phyloP scores from a whole-genome alignment of 2,113 vertebrate species.

The Chiloscyllium plagiosum region DNA sequence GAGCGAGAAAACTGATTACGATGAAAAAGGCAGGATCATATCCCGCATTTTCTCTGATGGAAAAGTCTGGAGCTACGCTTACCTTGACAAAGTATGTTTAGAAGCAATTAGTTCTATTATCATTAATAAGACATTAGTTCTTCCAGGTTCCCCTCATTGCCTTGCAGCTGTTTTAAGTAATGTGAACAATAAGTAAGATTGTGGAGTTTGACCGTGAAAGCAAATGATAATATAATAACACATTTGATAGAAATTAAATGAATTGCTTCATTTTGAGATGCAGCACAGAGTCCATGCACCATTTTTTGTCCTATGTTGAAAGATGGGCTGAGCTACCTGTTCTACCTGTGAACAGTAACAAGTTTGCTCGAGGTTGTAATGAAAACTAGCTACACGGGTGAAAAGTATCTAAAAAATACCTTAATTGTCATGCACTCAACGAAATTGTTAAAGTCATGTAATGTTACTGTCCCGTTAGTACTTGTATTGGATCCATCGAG shows the following conservation, averaged over 20 bases:
- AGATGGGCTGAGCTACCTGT: no score
- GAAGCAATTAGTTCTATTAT: neutral
- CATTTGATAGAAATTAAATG: neutral
- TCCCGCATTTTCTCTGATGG: constrained; percentile 91
- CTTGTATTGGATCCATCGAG: neutral
- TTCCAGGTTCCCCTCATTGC: neutral
- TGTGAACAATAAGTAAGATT: neutral
- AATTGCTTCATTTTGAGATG: neutral
- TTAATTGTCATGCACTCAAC: neutral
- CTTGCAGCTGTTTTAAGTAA: neutral
- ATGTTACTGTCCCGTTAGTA: neutral
- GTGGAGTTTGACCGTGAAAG: neutral
- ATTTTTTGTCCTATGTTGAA: neutral
- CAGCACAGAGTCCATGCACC: neutral
- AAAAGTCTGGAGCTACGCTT: constrained; percentile 97
- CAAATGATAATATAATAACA: neutral
- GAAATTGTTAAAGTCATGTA: neutral
- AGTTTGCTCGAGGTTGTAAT: neutral
- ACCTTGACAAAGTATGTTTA: constrained; percentile 82
- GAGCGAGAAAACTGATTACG: constrained; percentile 89
- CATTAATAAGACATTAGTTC: neutral
- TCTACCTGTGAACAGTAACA: neutral
- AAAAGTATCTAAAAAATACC: neutral
- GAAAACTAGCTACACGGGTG: neutral
- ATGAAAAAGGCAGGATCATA: constrained; percentile 81